phyloP scores from a whole-genome alignment of 2,113 vertebrate genomes.

The Caretta caretta region DNA sequence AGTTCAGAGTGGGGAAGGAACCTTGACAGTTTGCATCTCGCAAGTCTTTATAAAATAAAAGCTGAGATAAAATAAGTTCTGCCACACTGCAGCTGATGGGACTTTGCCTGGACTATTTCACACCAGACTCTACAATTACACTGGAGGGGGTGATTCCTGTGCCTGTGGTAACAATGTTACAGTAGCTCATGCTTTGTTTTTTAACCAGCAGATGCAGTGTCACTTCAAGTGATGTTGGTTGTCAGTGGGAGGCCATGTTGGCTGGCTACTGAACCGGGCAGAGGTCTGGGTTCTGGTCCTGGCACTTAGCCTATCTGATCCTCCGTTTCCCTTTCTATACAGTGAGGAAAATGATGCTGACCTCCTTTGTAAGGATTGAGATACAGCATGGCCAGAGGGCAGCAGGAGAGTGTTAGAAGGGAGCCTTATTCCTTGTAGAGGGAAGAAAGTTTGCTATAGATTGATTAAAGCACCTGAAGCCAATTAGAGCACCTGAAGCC shows the following conservation, averaged over 20 bases:
- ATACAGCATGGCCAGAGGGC: too few relatives aligned
- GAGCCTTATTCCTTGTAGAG: too few relatives aligned
- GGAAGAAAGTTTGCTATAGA: too few relatives aligned
- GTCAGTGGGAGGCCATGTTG: background rate
- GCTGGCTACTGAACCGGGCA: background rate
- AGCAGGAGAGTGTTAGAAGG: too few relatives aligned
- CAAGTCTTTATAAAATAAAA: slow-evolving; percentile 46
- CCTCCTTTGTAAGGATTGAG: background rate
- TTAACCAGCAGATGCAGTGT: background rate
- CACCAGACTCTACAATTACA: background rate
- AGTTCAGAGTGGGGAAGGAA: too few relatives aligned
- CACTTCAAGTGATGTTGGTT: background rate
- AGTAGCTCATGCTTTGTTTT: background rate
- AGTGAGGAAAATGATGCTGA: background rate
- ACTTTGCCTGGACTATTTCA: background rate
- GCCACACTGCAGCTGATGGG: slow-evolving; percentile 15
- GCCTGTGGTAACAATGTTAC: background rate
- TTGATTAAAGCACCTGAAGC: too few relatives aligned
- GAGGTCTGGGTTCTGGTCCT: background rate
- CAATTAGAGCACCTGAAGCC: too few relatives aligned
- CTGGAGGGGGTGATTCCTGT: background rate
- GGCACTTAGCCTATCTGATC: background rate
- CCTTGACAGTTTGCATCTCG: background rate
- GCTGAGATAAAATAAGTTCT: slow-evolving; percentile 23
- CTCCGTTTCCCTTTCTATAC: background rate